Evolutionary conservation across 2,113 vertebrate genomes (phyloP).

Genomic region (Diadophis punctatus): DNA sequence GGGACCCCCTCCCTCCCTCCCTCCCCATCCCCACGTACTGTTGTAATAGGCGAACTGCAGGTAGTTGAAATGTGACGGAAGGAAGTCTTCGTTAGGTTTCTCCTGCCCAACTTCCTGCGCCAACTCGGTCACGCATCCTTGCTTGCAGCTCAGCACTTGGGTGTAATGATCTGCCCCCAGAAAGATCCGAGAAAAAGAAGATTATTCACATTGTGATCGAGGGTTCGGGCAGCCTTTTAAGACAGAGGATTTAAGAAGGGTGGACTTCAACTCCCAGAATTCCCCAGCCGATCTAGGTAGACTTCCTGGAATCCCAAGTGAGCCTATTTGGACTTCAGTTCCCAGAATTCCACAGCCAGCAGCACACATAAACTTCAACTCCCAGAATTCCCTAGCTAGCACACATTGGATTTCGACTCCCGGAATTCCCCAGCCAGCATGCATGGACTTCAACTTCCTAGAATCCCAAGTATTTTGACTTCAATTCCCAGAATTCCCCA

Average conservation of each 20-base stretch:
- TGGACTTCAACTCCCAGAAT: background rate
- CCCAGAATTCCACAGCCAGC: too few species aligned
- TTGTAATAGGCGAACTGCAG: slow-evolving; percentile 97
- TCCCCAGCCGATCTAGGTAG: background rate
- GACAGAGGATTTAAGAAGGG: background rate
- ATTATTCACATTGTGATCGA: background rate
- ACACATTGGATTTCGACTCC: too few species aligned
- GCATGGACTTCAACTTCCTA: too few species aligned
- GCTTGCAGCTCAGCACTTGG: slow-evolving; percentile 90
- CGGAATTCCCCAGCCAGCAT: too few species aligned
- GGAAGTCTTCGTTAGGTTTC: slow-evolving; percentile 89
- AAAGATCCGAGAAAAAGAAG: background rate
- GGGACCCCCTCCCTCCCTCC: too few species aligned
- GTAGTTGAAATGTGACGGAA: slow-evolving; percentile 91
- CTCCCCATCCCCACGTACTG: slow-evolving; percentile 71
- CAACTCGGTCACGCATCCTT: slow-evolving; percentile 83
- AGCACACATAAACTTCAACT: too few species aligned
- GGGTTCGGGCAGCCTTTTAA: background rate
- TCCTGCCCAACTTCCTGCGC: slow-evolving; percentile 76
- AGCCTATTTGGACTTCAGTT: background rate
- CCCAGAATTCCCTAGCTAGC: too few species aligned
- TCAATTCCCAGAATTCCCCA: too few species aligned
- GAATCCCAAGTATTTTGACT: too few species aligned
- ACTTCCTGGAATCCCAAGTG: too few species aligned
- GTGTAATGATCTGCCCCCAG: slow-evolving; percentile 85